Conservation (phyloP, 2,888 invertebrate genomes). For the Euclidia mi region DNA sequence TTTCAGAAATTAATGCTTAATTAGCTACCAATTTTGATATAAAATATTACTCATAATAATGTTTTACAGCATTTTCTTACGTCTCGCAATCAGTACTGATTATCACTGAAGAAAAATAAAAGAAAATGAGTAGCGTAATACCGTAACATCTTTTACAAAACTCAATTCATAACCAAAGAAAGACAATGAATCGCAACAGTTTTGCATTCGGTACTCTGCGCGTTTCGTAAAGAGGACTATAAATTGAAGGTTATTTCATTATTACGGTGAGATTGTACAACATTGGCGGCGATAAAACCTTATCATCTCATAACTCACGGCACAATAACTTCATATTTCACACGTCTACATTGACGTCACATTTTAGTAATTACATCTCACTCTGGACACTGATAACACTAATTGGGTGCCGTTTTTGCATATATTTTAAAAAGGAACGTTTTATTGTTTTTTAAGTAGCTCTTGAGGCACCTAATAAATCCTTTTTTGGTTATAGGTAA, state of each 20-base stretch:
- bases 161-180: background rate
- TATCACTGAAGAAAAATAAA: no score
- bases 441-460: no score
- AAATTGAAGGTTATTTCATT: conserved; percentile 87
- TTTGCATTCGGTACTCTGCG: conserved; percentile 71
- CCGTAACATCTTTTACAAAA: no score
- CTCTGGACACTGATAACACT: conserved; percentile 24
- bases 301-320: conserved; percentile 80
- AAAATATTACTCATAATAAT: no score
- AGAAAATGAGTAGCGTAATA: no score
- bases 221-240: conserved; percentile 84
- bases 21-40: no score
- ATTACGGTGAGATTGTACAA: conserved; percentile 83
- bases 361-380: conserved; percentile 35
- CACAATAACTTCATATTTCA: conserved; percentile 76
- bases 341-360: conserved; percentile 59
- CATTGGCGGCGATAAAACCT: conserved; percentile 82
- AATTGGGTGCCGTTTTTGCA: conserved; percentile 26
- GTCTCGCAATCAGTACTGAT: no score
- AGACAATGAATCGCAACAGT: conserved; percentile 12
- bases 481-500: no score
- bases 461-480: no score
- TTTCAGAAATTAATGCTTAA: no score
- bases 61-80: no score
- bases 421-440: background rate